Conservation (phyloP, 2,113 vertebrate genomes). For the Hemicordylus capensis region DNA sequence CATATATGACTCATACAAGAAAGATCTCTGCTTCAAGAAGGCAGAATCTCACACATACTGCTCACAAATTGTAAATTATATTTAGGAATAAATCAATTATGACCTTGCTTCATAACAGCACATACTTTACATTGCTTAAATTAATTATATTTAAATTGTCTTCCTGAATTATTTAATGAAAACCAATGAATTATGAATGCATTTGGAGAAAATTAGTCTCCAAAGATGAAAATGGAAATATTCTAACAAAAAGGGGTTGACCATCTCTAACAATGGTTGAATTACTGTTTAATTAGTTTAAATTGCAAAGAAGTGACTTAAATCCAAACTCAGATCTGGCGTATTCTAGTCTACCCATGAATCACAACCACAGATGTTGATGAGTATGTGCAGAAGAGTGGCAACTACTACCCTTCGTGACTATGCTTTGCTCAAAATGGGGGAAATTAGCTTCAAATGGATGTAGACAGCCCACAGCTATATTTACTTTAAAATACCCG, state of each 20-base stretch:
- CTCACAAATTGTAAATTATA: not conserved
- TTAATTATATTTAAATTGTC: conserved; percentile 41
- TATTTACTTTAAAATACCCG: too few relatives aligned
- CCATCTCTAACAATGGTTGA: conserved; percentile 1
- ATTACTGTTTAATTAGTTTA: conserved; percentile 22
- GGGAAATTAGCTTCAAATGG: too few relatives aligned
- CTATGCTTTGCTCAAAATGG: too few relatives aligned
- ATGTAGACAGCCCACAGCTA: too few relatives aligned
- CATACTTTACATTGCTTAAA: conserved; percentile 27
- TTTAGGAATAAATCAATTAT: conserved; percentile 2
- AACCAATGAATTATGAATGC: conserved; percentile 35
- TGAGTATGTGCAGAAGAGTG: too few relatives aligned
- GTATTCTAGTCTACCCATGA: not conserved
- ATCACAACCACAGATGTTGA: not conserved
- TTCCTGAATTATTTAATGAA: conserved; percentile 37
- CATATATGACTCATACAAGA: not conserved
- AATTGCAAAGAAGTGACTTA: not conserved
- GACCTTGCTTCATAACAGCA: not conserved
- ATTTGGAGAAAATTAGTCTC: conserved; percentile 27
- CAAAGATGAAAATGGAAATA: conserved; percentile 12
- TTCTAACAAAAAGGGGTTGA: not conserved
- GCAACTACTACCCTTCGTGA: too few relatives aligned
- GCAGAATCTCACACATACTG: not conserved
- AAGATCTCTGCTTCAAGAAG: not conserved
- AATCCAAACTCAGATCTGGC: too few relatives aligned